Evolutionary conservation across 2,888 invertebrate genomes (phyloP).

Genomic region (Lithophane socia): DNA sequence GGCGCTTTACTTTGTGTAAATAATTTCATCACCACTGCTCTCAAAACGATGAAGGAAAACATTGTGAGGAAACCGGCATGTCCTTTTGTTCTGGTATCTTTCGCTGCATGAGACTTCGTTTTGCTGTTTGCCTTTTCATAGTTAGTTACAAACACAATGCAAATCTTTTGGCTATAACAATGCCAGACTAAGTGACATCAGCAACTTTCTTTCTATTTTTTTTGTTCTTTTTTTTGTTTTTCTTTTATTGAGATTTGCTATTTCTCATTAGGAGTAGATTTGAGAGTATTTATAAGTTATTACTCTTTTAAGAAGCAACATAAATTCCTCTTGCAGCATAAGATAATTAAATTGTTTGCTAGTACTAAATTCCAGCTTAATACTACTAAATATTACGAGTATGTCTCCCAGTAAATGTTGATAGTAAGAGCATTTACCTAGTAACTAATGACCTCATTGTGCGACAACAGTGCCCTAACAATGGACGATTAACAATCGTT

Average conservation of each 20-base stretch:
- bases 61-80: too few species aligned
- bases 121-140: background rate
- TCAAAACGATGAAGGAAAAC: too few species aligned
- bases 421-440: constrained; percentile 7
- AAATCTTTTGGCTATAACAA: background rate
- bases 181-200: background rate
- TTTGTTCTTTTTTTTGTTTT: background rate
- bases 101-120: background rate
- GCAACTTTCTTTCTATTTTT: background rate
- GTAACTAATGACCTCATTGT: constrained; percentile 31
- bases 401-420: background rate
- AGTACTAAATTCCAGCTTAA: background rate
- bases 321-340: background rate
- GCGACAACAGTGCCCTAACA: constrained; percentile 25
- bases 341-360: background rate
- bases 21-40: too few species aligned
- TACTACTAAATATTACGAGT: constrained; percentile 6
- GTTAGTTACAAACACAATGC: background rate
- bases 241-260: background rate
- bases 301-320: too few species aligned
- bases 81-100: background rate
- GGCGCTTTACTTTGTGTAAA: too few species aligned
- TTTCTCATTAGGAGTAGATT: background rate
- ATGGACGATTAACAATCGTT: constrained; percentile 28
- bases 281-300: background rate